A percentile compares a stretch with the other conserved stretches of the same genome.
phyloP scores from a whole-genome alignment of 2,797 vertebrate species.

The Darevskia mixta region DNA sequence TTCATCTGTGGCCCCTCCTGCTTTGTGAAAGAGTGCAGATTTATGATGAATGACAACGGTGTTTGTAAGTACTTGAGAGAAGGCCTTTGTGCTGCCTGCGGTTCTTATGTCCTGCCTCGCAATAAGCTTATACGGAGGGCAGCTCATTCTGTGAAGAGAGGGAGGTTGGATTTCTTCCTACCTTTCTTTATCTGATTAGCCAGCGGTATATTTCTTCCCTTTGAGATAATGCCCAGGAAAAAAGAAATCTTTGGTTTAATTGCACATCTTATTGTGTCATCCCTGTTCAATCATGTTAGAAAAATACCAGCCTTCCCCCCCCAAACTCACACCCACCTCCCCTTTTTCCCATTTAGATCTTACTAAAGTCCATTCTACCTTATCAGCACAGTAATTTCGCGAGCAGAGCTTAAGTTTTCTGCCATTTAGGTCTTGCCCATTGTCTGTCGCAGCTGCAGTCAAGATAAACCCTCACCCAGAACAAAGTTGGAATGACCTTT shows the following conservation, averaged over 20 bases:
- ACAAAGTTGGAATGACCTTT: conserved; percentile 97
- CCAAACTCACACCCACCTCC: conserved; percentile 67
- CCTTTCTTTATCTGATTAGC: conserved; percentile 49
- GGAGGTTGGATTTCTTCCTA: conserved; percentile 23
- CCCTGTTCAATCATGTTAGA: conserved; percentile 70
- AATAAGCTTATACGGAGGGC: fast-evolving
- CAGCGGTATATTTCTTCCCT: conserved; percentile 25
- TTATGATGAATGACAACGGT: fast-evolving
- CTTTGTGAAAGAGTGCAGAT: fast-evolving
- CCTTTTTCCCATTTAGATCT: conserved; percentile 87
- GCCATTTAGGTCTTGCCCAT: conserved; percentile 91
- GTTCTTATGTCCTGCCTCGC: background rate
- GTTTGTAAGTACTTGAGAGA: background rate
- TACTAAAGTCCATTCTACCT: conserved; percentile 85
- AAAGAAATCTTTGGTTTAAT: conserved; percentile 65
- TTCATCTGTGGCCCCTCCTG: fast-evolving
- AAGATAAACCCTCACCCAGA: conserved; percentile 98
- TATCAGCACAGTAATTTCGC: conserved; percentile 94
- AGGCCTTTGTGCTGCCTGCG: fast-evolving
- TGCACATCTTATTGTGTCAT: conserved; percentile 74
- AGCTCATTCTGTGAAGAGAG: background rate
- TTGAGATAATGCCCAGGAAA: conserved; percentile 50
- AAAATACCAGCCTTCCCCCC: conserved; percentile 69
- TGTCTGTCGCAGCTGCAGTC: conserved; percentile 92
- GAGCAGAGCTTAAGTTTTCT: conserved; percentile 94